Evolutionary conservation across 2,797 vertebrate genomes (phyloP).

Genomic region (Rhyacichthys aspro): DNA sequence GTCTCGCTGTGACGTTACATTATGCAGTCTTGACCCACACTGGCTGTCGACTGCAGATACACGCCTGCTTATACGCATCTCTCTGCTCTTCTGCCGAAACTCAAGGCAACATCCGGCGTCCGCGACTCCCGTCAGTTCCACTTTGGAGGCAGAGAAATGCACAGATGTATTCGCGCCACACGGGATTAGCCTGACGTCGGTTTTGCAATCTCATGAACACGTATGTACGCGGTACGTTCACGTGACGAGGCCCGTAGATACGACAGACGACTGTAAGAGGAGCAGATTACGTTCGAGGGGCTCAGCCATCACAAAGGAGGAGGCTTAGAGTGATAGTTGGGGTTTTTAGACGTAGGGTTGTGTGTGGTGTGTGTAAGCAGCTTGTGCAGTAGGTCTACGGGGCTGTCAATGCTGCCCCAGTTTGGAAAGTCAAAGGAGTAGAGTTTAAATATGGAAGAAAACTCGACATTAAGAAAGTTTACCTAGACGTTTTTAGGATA

Average conservation of each 20-base stretch:
- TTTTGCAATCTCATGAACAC: constrained; percentile 50
- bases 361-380: no score
- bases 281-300: not conserved
- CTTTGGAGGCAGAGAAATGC: constrained; percentile 57
- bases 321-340: no score
- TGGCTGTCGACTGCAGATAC: constrained; percentile 30
- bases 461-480: no score
- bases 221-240: no score
- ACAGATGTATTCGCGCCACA: constrained; percentile 56
- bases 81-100: constrained; percentile 30
- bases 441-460: no score
- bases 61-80: constrained; percentile 28
- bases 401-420: no score
- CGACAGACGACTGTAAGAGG: not conserved
- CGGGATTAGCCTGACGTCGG: constrained; percentile 51
- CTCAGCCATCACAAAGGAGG: no score
- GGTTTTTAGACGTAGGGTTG: no score
- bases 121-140: constrained; percentile 10
- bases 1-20: constrained; percentile 20
- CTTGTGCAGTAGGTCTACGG: no score
- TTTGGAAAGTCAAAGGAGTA: no score
- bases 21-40: constrained; percentile 33
- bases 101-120: constrained; percentile 29
- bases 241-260: not conserved
- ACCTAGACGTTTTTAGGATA: no score